Percentiles rank a stretch among this genome's conserved stretches.
These are phyloP conservation scores for Petrosia ficiformis DNA, from an alignment of 37 sponge, comb jelly and placozoan genomes.

Conservation along the genomic window DNA sequence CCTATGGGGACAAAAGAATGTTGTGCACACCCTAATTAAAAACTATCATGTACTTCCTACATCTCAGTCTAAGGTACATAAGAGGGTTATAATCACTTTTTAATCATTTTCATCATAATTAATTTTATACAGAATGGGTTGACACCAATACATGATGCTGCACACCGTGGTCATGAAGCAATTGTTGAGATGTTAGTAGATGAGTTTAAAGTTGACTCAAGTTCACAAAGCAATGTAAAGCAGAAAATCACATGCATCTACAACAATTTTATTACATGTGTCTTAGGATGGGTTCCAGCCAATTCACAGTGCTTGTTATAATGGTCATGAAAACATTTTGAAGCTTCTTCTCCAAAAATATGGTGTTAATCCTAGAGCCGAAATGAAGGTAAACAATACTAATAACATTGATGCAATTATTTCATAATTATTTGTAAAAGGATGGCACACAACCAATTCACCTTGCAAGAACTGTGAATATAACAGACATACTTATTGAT, in stretches of 20 bases:
- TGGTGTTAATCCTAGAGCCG: constrained; percentile 3
- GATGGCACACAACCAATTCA: neutral
- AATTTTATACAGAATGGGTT: constrained; percentile 15
- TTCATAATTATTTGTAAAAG: neutral
- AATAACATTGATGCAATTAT: neutral
- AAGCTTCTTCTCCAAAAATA: constrained; percentile 11
- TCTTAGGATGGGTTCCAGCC: constrained; percentile 14
- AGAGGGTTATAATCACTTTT: too few species aligned
- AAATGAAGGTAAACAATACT: neutral
- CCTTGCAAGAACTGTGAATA: neutral
- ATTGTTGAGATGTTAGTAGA: constrained; percentile 12
- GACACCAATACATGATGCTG: constrained; percentile 35
- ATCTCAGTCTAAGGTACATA: constrained; percentile 6
- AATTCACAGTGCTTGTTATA: constrained; percentile 6
- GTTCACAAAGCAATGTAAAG: too few species aligned
- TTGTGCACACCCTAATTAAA: constrained; percentile 8
- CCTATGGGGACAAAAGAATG: constrained; percentile 3
- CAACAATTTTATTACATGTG: too few species aligned
- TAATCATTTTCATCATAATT: too few species aligned
- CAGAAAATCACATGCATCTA: too few species aligned
- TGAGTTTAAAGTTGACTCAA: constrained; percentile 20
- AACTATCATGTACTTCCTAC: constrained; percentile 18
- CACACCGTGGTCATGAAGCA: constrained; percentile 23
- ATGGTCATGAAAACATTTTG: neutral
- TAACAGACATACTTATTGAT: neutral